Evolutionary conservation across 2,888 invertebrate genomes (phyloP).

Genomic region (Heliconius ethilla): DNA sequence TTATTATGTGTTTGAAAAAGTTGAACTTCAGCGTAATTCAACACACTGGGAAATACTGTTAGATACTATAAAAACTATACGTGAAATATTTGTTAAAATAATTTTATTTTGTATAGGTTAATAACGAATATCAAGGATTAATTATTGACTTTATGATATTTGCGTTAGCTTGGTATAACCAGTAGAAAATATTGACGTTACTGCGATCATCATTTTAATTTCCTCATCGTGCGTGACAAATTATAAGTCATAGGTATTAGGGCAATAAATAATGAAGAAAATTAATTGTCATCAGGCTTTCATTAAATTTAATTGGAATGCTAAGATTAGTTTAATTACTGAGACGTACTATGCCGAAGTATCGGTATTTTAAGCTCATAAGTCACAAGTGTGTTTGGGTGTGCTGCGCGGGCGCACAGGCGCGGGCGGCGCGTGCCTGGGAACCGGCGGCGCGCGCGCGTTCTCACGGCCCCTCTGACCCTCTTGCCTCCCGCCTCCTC

Average conservation of each 20-base stretch:
- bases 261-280: background rate
- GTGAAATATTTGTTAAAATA: too few species aligned
- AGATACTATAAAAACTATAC: too few species aligned
- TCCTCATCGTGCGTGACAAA: background rate
- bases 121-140: too few species aligned
- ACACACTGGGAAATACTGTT: too few species aligned
- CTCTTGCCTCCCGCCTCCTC: slow-evolving; percentile 51
- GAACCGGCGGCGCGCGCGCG: slow-evolving; percentile 81
- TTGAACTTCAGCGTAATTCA: background rate
- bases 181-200: background rate
- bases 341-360: background rate
- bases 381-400: slow-evolving; percentile 20
- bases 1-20: too few species aligned
- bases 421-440: slow-evolving; percentile 80
- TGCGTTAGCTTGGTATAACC: background rate
- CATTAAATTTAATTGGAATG: background rate
- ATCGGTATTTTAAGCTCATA: slow-evolving; percentile 31
- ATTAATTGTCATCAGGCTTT: background rate
- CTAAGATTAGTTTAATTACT: slow-evolving; percentile 11
- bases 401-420: slow-evolving; percentile 54
- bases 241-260: background rate
- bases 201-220: background rate
- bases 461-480: slow-evolving; percentile 78
- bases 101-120: too few species aligned
- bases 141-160: background rate